These are phyloP conservation scores for Meghimatium bilineatum DNA, from an alignment of 2,888 invertebrate species.

Conservation along the genomic window DNA sequence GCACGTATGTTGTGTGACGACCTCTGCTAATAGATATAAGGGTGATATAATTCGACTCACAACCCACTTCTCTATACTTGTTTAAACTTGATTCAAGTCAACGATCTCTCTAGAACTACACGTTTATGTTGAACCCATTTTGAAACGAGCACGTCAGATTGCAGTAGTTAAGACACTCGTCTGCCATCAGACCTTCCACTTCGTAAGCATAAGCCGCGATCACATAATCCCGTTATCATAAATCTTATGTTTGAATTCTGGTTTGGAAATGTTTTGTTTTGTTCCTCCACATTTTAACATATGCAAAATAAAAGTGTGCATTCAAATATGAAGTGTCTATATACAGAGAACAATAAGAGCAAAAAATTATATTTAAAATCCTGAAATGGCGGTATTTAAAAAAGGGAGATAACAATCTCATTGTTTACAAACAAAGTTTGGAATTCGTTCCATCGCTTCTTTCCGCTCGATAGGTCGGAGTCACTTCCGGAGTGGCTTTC, in stretches of 20 bases:
- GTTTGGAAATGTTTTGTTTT: neutral
- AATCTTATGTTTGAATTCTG: neutral
- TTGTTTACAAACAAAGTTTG: neutral
- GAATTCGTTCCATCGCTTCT: slow-evolving; percentile 5
- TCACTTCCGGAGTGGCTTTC: slow-evolving; percentile 11
- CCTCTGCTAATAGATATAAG: no score
- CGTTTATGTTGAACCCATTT: no score
- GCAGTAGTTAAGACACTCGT: no score
- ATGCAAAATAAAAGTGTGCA: neutral
- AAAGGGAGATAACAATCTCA: slow-evolving; percentile 10
- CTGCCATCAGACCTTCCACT: neutral
- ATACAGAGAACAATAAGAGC: neutral
- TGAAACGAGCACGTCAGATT: no score
- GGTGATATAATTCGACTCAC: no score
- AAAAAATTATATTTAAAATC: neutral
- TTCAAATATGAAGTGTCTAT: neutral
- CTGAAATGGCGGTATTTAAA: neutral
- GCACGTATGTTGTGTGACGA: no score
- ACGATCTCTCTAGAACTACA: no score
- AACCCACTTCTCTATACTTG: no score
- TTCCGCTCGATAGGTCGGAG: neutral
- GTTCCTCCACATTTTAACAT: neutral
- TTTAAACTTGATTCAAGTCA: no score
- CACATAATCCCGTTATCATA: neutral
- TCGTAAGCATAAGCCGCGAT: neutral